Conservation (phyloP, 2,888 invertebrate genomes). For the Perizoma affinitatum region DNA sequence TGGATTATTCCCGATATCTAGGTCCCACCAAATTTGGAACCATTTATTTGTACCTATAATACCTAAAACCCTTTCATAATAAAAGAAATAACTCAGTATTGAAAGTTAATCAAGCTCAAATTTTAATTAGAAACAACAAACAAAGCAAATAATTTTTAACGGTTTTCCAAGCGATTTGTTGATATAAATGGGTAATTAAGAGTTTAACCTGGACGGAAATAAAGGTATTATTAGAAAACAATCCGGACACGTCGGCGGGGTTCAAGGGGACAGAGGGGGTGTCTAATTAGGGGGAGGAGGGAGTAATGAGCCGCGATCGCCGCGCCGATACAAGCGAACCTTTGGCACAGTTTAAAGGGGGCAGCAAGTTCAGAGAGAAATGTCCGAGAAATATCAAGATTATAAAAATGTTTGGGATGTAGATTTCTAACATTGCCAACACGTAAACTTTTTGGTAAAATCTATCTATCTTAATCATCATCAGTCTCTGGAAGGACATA, state of each 20-base stretch:
- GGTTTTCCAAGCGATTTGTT: conserved; percentile 52
- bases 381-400: no score
- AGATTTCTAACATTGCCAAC: no score
- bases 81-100: conserved; percentile 7
- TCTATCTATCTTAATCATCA: no score
- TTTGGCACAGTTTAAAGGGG: conserved; percentile 1
- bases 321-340: conserved; percentile 66
- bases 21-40: no score
- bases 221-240: conserved; percentile 83
- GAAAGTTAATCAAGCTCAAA: conserved; percentile 28
- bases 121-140: conserved; percentile 29
- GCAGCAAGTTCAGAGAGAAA: conserved; percentile 11
- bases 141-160: conserved; percentile 34
- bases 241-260: conserved; percentile 56
- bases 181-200: conserved; percentile 66
- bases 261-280: conserved; percentile 57
- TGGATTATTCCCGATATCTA: no score
- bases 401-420: no score
- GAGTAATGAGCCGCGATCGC: conserved; percentile 84
- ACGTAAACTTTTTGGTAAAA: no score
- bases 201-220: conserved; percentile 72
- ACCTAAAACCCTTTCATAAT: neutral
- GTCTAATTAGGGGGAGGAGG: conserved; percentile 77
- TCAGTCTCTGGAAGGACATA: no score
- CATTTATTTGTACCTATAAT: no score